Evolutionary conservation across 2,113 vertebrate species (phyloP).

Genomic region (Egretta garzetta): DNA sequence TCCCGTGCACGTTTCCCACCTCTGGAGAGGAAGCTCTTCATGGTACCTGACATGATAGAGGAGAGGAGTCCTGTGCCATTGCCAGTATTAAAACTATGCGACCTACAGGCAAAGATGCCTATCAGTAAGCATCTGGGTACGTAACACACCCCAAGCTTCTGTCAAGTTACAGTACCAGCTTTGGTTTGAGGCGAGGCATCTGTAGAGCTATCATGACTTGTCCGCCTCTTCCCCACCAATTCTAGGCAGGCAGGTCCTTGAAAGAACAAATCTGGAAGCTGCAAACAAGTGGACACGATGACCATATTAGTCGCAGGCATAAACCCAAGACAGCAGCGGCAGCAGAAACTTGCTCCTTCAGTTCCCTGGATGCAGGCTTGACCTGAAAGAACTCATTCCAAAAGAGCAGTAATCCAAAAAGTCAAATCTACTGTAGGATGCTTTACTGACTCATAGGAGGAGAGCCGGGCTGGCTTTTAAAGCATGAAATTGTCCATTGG

Average conservation of each 20-base stretch:
- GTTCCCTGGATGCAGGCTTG: not conserved
- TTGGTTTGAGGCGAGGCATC: not conserved
- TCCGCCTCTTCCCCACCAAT: not conserved
- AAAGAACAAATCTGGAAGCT: not conserved
- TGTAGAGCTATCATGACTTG: not conserved
- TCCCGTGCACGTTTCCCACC: not conserved
- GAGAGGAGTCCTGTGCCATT: not conserved
- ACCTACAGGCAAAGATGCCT: not conserved
- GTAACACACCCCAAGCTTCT: not conserved
- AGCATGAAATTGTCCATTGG: not conserved
- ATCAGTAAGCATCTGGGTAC: not conserved
- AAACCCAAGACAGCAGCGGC: not conserved
- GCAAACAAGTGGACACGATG: not conserved
- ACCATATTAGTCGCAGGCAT: accelerated
- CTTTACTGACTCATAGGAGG: not conserved
- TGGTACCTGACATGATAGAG: accelerated
- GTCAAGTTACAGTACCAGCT: not conserved
- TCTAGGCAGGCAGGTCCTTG: not conserved
- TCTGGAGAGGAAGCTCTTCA: not conserved
- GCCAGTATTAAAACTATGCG: not conserved
- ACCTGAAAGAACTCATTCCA: not conserved
- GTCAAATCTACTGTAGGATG: not conserved
- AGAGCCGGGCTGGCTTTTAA: not conserved
- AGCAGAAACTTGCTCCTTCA: not conserved
- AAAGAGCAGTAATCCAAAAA: not conserved